Evolutionary conservation across 2,797 vertebrate species (phyloP), one percentile per base, ranked within the genome.

Genomic region (Paramormyrops hopkinsi): DNA sequence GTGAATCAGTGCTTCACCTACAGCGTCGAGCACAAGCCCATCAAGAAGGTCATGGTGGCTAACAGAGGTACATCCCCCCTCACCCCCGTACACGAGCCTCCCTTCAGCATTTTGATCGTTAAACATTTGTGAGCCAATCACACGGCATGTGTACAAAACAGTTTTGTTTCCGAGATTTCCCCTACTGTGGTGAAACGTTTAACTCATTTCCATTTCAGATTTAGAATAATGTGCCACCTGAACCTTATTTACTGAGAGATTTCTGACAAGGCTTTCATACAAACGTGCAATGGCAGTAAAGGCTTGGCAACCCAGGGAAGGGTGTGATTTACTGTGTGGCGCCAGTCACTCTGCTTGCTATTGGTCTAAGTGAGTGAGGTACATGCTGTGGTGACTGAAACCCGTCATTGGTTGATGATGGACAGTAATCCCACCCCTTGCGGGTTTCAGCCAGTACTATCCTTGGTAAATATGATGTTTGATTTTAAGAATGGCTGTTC

Each of bases 41-140:
- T 97, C 92, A 96, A 95, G 93, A 97, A 97, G 54, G 96, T 97
- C 76, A 94, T 97, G 94, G 96, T 97, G 89, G 96, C 96, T 88
- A 97, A 97, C 91, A 92, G 96, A 94, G 96, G 96, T 97, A 91
- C 93, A 73, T 25, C 3, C 19, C 1, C 56, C 25, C 11, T 2
- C 54, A 0, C 6, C 48, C 11, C 1, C 19, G 19, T 56, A 7
- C n/a, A 62, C n/a, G 0, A 76, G 73, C 14, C 7, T 41, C 73
- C 1, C 33, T 76, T 76, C 33, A 76, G 5, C 7, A 8, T 29
- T 29, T 29, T 12, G 48, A 51, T 51, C 25, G 50, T 84, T 48
- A 48, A 17, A 50, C 46, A 11, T 51, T 9, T 29, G 7, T 83
- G 82, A 84, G 73, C 46, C 59, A 14, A 48, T 69, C 29, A 1